Evolutionary conservation across 2,113 vertebrate species (phyloP).

Genomic region (Apus apus): DNA sequence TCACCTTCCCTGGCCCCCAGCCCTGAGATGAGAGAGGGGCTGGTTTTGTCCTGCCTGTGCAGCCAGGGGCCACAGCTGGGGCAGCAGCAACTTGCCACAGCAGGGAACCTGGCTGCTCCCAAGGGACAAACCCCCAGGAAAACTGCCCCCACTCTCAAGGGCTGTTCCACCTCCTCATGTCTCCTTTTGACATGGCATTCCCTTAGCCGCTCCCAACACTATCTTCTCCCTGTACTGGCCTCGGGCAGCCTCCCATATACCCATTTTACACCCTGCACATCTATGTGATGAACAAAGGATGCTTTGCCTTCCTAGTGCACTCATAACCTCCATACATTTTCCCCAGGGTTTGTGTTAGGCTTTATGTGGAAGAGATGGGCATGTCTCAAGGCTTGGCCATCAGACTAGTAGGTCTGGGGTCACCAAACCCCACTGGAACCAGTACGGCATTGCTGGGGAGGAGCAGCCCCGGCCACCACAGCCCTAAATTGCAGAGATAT

Average conservation of each 20-base stretch:
- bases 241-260: background rate
- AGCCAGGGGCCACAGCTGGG: background rate
- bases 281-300: background rate
- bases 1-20: background rate
- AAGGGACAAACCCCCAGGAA: background rate
- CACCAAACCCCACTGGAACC: background rate
- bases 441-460: fast-evolving
- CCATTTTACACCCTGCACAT: background rate
- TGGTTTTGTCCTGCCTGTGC: fast-evolving
- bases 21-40: background rate
- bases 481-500: background rate
- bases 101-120: background rate
- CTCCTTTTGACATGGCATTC: background rate
- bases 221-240: background rate
- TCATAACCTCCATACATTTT: background rate
- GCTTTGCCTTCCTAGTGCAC: background rate
- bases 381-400: background rate
- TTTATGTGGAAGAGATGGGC: background rate
- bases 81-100: background rate
- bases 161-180: no score
- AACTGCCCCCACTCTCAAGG: background rate
- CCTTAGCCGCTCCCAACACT: background rate
- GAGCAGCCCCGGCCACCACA: background rate
- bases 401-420: background rate
- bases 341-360: background rate